Evolutionary conservation across 2,113 vertebrate genomes (phyloP).

Genomic region (Percina caprodes): DNA sequence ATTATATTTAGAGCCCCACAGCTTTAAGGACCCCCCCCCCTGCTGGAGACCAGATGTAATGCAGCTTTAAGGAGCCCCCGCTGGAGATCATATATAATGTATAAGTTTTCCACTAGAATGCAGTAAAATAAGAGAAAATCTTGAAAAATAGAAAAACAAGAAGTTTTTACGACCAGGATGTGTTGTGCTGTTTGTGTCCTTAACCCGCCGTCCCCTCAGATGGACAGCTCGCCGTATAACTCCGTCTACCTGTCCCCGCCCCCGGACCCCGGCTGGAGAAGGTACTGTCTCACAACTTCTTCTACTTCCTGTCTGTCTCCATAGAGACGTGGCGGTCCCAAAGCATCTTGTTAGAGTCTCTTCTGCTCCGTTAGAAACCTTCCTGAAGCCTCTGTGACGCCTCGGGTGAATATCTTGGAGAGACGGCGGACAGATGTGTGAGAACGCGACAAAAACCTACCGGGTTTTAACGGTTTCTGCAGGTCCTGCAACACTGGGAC

Average conservation of each 20-base stretch:
- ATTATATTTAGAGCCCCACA: too few species aligned
- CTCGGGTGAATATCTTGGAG: background rate
- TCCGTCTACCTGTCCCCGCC: conserved; percentile 92
- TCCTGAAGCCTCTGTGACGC: conserved; percentile 33
- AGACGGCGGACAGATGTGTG: background rate
- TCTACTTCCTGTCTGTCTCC: conserved; percentile 7
- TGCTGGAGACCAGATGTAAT: too few species aligned
- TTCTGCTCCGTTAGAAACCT: conserved; percentile 14
- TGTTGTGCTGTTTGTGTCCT: conserved; percentile 61
- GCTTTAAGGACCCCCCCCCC: too few species aligned
- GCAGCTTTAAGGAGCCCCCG: too few species aligned
- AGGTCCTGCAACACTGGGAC: too few species aligned
- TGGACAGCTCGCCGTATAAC: conserved; percentile 90
- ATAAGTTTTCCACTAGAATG: background rate
- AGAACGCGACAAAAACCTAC: background rate
- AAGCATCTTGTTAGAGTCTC: conserved; percentile 15
- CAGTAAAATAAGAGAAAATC: background rate
- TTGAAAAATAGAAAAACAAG: background rate
- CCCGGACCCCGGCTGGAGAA: conserved; percentile 92
- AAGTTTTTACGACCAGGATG: background rate
- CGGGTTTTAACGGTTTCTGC: too few species aligned
- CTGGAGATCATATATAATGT: too few species aligned
- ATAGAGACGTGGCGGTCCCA: conserved; percentile 20
- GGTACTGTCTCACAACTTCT: conserved; percentile 76
- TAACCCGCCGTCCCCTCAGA: conserved; percentile 84